A percentile compares a stretch with the other conserved stretches of the same genome.
phyloP scores from a whole-genome alignment of 2,113 vertebrate genomes.

The Erpornis zantholeuca region DNA sequence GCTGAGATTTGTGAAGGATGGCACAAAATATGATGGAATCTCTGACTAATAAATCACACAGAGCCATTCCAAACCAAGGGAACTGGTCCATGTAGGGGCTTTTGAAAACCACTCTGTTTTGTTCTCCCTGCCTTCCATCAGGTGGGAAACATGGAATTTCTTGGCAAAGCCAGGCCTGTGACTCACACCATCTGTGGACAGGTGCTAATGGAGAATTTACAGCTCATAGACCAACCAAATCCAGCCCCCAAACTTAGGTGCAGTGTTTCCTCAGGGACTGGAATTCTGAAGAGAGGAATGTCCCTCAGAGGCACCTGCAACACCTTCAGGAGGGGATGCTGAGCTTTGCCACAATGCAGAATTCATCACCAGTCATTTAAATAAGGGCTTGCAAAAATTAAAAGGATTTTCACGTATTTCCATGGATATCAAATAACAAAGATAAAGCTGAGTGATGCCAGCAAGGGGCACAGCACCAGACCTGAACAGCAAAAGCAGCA shows the following conservation, averaged over 20 bases:
- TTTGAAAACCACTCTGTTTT: background rate
- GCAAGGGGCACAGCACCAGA: background rate
- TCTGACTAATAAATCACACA: background rate
- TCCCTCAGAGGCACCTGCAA: background rate
- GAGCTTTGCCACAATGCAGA: background rate
- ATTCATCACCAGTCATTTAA: background rate
- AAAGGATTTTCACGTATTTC: background rate
- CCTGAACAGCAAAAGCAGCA: background rate
- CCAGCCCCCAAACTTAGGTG: background rate
- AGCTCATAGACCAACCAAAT: background rate
- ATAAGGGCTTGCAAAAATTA: background rate
- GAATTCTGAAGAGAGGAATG: background rate
- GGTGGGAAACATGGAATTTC: background rate
- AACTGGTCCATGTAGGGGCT: background rate
- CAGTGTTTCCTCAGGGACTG: background rate
- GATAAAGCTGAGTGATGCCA: background rate
- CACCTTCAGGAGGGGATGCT: background rate
- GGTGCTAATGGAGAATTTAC: background rate
- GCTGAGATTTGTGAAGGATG: background rate
- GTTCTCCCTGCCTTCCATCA: background rate
- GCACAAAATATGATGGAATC: background rate
- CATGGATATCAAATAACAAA: background rate
- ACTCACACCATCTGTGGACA: accelerated
- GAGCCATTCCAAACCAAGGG: background rate
- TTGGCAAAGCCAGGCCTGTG: background rate